These are phyloP conservation scores for Drosophila barbarae DNA, from an alignment of 2,888 invertebrate genomes.

Conservation along the genomic window DNA sequence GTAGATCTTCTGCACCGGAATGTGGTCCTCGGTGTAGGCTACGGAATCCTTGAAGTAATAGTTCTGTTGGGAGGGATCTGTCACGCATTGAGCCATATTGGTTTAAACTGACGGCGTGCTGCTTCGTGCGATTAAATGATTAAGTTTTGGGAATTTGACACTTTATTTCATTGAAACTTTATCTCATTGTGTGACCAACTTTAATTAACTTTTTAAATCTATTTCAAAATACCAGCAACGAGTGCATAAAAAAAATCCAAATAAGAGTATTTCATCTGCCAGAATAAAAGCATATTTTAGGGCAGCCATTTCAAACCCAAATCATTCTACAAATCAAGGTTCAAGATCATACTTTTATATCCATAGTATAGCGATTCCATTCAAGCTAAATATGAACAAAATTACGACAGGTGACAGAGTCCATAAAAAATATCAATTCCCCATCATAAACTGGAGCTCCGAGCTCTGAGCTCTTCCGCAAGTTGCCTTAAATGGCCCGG, in stretches of 20 bases:
- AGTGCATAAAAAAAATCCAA: no score
- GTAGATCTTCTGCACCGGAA: constrained; percentile 45
- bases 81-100: neutral
- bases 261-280: no score
- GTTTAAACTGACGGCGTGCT: neutral
- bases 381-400: constrained; percentile 4
- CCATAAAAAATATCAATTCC: constrained; percentile 17
- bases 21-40: constrained; percentile 57
- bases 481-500: constrained; percentile 51
- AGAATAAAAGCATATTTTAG: neutral
- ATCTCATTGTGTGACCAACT: no score
- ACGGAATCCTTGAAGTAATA: constrained; percentile 36
- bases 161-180: neutral
- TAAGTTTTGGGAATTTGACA: neutral
- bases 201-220: neutral
- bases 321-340: constrained; percentile 3
- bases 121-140: neutral
- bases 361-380: constrained; percentile 4
- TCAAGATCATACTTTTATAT: neutral
- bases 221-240: neutral
- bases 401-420: constrained; percentile 21
- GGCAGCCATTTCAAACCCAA: neutral
- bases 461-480: constrained; percentile 52
- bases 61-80: constrained; percentile 2
- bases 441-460: constrained; percentile 29